Percentiles rank a stretch among this genome's conserved stretches.
These are phyloP conservation scores for Hippocampus guttulatus DNA, from an alignment of 2,113 vertebrate genomes.

Conservation along the genomic window DNA sequence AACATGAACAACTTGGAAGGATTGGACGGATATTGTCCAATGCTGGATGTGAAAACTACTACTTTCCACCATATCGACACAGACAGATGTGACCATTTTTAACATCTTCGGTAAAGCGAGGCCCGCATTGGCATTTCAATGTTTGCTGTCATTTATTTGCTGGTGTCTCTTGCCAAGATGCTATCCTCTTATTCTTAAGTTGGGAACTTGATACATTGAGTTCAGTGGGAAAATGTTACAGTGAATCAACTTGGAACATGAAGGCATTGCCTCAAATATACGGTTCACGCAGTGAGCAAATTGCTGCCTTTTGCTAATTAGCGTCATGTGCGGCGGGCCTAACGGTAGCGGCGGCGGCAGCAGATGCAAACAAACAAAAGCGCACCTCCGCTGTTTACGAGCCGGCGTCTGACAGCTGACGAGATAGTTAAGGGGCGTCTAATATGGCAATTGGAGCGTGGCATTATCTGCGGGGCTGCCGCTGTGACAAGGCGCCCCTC, in stretches of 20 bases:
- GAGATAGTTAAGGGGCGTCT: constrained; percentile 77
- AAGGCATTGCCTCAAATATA: background rate
- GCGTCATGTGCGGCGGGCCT: constrained; percentile 16
- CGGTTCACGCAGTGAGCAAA: constrained; percentile 14
- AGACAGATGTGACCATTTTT: constrained; percentile 60
- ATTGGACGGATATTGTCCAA: background rate
- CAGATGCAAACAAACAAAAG: constrained; percentile 62
- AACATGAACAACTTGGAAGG: background rate
- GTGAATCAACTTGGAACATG: background rate
- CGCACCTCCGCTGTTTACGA: constrained; percentile 62
- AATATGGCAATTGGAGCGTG: constrained; percentile 78
- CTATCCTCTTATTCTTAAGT: background rate
- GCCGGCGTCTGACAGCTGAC: constrained; percentile 63
- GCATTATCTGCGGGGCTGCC: constrained; percentile 77
- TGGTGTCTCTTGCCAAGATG: too few species aligned
- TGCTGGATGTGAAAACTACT: background rate
- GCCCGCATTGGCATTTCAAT: background rate
- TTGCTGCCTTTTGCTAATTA: constrained; percentile 52
- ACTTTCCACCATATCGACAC: constrained; percentile 51
- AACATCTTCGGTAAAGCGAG: constrained; percentile 53
- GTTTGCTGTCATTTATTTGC: too few species aligned
- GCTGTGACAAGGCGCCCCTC: constrained; percentile 78
- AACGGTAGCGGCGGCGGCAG: constrained; percentile 16
- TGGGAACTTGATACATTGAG: background rate
- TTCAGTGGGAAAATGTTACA: background rate